Evolutionary conservation across 2,797 vertebrate genomes (phyloP).

Genomic region (Sebastiscus tertius): DNA sequence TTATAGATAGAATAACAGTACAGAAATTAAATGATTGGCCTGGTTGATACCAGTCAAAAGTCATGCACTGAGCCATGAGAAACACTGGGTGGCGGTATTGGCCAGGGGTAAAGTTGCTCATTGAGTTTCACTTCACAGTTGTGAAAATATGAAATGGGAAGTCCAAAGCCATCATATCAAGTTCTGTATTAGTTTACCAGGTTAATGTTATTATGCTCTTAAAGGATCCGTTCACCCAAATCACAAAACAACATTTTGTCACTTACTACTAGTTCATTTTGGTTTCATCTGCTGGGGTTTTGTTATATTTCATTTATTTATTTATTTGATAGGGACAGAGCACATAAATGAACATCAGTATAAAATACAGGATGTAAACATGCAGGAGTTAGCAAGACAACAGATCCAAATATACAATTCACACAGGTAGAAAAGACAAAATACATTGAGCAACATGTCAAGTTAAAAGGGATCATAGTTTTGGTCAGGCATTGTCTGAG

Average conservation of each 20-base stretch:
- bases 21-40: neutral
- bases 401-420: too few species aligned
- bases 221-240: neutral
- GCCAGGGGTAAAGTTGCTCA: neutral
- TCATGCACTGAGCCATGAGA: neutral
- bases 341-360: too few species aligned
- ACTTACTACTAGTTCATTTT: neutral
- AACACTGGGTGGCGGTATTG: conserved; percentile 65
- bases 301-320: too few species aligned
- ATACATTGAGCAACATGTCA: too few species aligned
- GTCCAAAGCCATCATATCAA: neutral
- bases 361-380: too few species aligned
- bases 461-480: too few species aligned
- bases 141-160: neutral
- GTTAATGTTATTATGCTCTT: neutral
- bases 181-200: neutral
- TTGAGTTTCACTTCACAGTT: neutral
- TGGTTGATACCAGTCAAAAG: neutral
- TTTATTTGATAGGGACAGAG: too few species aligned
- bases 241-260: neutral
- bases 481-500: too few species aligned
- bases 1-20: neutral
- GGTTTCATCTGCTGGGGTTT: neutral
- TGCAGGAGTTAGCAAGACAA: too few species aligned
- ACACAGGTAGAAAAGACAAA: too few species aligned